Conservation (phyloP, 2,113 vertebrate genomes). For the Jaculus jaculus region DNA sequence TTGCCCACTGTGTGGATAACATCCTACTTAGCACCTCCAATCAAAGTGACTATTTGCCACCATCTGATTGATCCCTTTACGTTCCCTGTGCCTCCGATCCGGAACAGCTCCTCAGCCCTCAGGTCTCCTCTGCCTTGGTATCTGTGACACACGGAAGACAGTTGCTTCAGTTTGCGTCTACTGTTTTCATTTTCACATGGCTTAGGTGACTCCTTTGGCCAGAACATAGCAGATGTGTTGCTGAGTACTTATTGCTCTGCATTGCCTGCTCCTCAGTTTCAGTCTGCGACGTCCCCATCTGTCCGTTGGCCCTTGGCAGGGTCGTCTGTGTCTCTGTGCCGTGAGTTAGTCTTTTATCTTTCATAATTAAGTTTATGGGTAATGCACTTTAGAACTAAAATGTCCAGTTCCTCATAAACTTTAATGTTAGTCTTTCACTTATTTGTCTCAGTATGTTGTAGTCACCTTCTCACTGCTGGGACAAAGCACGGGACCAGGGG, state of each 20-base stretch:
- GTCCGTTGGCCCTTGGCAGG: neutral
- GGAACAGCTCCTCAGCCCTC: neutral
- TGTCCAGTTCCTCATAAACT: neutral
- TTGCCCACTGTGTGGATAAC: neutral
- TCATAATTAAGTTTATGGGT: neutral
- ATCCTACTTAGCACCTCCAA: neutral
- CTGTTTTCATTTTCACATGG: neutral
- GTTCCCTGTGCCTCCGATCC: neutral
- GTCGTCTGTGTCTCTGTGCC: neutral
- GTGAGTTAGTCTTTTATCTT: neutral
- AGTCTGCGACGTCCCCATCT: neutral
- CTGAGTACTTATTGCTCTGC: neutral
- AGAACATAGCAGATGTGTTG: neutral
- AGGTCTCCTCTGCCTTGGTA: neutral
- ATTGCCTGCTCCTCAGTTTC: neutral
- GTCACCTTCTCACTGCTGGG: no score
- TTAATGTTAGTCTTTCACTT: neutral
- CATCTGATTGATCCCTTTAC: neutral
- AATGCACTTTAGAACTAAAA: neutral
- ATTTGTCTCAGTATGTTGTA: neutral
- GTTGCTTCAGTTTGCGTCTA: neutral
- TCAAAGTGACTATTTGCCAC: neutral
- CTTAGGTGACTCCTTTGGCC: conserved; percentile 11
- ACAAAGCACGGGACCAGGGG: no score
- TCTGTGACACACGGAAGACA: neutral